Conservation (phyloP, 2,113 vertebrate species). For the Egretta garzetta region DNA sequence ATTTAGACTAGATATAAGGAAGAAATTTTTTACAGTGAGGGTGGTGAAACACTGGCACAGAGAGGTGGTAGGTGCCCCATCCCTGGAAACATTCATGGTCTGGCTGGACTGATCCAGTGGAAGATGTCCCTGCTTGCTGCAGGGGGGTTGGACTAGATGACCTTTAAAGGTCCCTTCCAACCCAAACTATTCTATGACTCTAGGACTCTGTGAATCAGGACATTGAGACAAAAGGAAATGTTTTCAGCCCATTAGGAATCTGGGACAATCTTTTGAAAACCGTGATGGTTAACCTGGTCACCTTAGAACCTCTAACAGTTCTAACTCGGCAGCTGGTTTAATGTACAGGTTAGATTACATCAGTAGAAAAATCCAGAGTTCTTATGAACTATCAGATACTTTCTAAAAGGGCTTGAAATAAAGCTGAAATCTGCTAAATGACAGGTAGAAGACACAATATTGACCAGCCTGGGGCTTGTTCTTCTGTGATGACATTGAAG, state of each 20-base stretch:
- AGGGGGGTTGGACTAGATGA: neutral
- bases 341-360: neutral
- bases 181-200: neutral
- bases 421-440: neutral
- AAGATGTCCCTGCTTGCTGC: neutral
- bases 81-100: neutral
- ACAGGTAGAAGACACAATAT: neutral
- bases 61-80: neutral
- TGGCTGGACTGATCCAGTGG: neutral
- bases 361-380: neutral
- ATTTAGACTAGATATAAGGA: neutral
- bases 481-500: neutral
- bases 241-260: neutral
- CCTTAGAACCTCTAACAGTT: neutral
- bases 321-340: neutral
- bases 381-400: neutral
- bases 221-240: neutral
- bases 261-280: neutral
- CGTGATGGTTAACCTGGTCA: neutral
- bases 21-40: neutral
- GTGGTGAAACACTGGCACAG: neutral
- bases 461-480: neutral
- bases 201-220: neutral
- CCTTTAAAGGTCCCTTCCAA: neutral
- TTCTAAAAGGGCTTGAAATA: neutral